Evolutionary conservation across 2,113 vertebrate species (phyloP).

Genomic region (Atlantisia rogersi): DNA sequence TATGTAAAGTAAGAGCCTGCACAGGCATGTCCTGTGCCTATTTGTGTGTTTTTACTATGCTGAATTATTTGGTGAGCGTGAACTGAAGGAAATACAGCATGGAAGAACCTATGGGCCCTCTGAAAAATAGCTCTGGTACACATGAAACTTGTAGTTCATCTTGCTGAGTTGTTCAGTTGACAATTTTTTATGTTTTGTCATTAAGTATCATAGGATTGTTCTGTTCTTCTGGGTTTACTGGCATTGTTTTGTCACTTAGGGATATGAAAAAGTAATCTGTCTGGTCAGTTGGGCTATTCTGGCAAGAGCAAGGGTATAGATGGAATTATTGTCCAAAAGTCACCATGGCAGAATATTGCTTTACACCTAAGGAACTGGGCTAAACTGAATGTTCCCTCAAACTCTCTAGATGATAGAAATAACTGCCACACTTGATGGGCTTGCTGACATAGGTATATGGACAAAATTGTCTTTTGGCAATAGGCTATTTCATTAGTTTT

Average conservation of each 20-base stretch:
- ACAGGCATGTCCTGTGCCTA: background rate
- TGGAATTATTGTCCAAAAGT: background rate
- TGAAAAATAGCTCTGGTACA: background rate
- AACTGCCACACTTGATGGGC: background rate
- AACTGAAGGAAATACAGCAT: background rate
- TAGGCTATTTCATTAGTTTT: background rate
- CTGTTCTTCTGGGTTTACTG: background rate
- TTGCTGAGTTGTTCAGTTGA: background rate
- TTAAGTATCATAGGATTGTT: background rate
- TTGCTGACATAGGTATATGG: background rate
- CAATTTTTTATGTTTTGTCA: background rate
- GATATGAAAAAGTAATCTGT: background rate
- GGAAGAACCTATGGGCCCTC: background rate
- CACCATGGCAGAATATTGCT: background rate
- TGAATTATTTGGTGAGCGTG: background rate
- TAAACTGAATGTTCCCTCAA: background rate
- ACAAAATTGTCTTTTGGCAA: background rate
- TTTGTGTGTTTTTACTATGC: accelerated
- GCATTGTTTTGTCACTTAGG: background rate
- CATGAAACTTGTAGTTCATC: background rate
- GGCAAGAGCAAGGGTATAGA: background rate
- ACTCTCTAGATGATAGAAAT: background rate
- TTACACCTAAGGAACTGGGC: background rate
- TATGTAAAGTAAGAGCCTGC: background rate
- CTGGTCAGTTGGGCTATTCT: background rate